Conservation (phyloP, 92 coral and sea anemone genomes). For the Zoanthus gigantus region DNA sequence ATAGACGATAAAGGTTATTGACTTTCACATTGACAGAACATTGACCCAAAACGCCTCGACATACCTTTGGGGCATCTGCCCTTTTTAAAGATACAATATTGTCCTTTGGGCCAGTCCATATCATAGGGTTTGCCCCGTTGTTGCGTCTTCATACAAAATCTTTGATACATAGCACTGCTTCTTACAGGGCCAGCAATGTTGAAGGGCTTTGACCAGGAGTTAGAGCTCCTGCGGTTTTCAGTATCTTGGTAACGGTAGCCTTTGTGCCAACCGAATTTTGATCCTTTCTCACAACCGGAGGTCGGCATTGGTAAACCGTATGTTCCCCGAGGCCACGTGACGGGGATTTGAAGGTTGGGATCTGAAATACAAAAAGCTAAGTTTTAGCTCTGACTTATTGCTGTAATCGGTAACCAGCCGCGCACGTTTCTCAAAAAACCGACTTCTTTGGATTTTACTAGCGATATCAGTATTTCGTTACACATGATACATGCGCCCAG, state of each 20-base stretch:
- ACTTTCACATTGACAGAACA: too few species aligned
- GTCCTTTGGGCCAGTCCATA: slow-evolving; percentile 51
- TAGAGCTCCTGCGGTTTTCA: slow-evolving; percentile 20
- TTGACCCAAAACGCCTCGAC: background rate
- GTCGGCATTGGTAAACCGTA: slow-evolving; percentile 72
- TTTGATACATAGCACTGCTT: slow-evolving; percentile 46
- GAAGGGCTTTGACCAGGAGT: slow-evolving; percentile 48
- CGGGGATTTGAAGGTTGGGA: slow-evolving; percentile 44
- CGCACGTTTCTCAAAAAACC: too few species aligned
- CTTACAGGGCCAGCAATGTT: slow-evolving; percentile 32
- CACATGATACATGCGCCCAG: too few species aligned
- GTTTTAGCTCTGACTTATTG: too few species aligned
- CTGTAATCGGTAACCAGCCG: too few species aligned
- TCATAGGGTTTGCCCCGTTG: slow-evolving; percentile 8
- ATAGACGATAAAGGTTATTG: too few species aligned
- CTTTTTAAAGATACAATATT: slow-evolving; percentile 68
- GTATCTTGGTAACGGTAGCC: slow-evolving; percentile 65
- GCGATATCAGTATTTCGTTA: too few species aligned
- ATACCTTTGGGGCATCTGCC: slow-evolving; percentile 59
- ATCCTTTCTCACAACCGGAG: slow-evolving; percentile 58
- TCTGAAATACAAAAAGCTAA: background rate
- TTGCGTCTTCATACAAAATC: slow-evolving; percentile 64
- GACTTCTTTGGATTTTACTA: too few species aligned
- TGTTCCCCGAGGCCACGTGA: slow-evolving; percentile 70
- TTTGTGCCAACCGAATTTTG: slow-evolving; percentile 53